Evolutionary conservation across 1,140 invertebrate genomes (phyloP).

Genomic region (Polypedilum vanderplanki): DNA sequence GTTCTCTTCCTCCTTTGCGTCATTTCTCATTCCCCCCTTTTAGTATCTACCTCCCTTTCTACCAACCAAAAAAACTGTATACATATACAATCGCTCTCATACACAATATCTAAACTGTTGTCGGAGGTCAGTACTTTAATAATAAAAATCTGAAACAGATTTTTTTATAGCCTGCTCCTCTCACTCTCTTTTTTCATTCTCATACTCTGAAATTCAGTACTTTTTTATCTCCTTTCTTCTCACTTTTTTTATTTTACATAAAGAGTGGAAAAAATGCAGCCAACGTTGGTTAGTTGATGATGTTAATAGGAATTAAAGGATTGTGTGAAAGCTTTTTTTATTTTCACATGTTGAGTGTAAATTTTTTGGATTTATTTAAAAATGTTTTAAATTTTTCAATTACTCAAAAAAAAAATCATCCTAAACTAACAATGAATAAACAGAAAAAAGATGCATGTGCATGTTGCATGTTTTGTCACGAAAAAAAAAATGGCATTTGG

Average conservation of each 20-base stretch:
- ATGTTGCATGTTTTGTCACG: no score
- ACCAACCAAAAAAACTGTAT: neutral
- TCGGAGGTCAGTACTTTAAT: constrained; percentile 20
- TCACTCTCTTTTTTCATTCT: neutral
- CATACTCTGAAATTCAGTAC: neutral
- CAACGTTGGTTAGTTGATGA: neutral
- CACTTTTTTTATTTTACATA: neutral
- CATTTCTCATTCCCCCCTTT: neutral
- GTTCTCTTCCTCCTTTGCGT: neutral
- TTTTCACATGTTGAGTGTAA: neutral
- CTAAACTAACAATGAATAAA: no score
- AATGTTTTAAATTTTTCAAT: neutral
- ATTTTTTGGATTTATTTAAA: neutral
- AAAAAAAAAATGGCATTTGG: no score
- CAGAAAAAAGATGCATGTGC: no score
- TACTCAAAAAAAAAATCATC: neutral
- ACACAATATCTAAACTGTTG: constrained; percentile 25
- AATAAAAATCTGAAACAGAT: constrained; percentile 26
- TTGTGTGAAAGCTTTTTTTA: neutral
- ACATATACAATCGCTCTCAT: neutral
- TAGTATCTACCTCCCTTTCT: neutral
- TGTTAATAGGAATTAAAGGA: constrained; percentile 13
- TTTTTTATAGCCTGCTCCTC: neutral
- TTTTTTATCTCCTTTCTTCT: neutral
- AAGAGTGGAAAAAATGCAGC: neutral